Conservation (phyloP, 2,797 vertebrate genomes). For the Rhodeus uyekii region DNA sequence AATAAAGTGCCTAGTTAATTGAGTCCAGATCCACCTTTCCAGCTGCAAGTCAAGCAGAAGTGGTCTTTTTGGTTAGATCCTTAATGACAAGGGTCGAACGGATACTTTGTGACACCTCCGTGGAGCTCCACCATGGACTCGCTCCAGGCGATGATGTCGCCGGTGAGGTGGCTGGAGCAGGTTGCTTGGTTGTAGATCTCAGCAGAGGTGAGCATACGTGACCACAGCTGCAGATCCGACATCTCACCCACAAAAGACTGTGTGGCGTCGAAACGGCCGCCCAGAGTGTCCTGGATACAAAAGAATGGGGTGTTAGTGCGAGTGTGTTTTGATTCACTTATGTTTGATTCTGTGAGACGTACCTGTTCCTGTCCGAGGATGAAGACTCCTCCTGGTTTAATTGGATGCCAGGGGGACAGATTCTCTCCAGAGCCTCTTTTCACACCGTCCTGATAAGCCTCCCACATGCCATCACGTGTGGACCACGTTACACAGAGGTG, state of each 20-base stretch:
- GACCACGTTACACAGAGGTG: constrained; percentile 86
- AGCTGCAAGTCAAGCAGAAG: constrained; percentile 5
- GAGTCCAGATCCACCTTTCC: constrained; percentile 14
- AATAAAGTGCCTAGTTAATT: constrained; percentile 54
- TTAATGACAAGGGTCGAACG: constrained; percentile 82
- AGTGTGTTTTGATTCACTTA: background rate
- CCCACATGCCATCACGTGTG: constrained; percentile 81
- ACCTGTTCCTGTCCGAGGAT: constrained; percentile 89
- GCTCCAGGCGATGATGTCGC: constrained; percentile 80
- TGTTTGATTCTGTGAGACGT: constrained; percentile 12
- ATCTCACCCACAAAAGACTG: constrained; percentile 85
- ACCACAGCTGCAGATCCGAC: constrained; percentile 85
- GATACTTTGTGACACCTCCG: constrained; percentile 78
- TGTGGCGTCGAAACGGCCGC: constrained; percentile 82
- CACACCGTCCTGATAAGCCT: constrained; percentile 78
- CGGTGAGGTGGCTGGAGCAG: constrained; percentile 71
- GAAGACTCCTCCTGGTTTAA: constrained; percentile 82
- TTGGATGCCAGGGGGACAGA: constrained; percentile 77
- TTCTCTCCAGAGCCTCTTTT: constrained; percentile 76
- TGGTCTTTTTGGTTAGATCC: constrained; percentile 5
- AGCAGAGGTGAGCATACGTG: constrained; percentile 74
- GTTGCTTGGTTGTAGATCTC: constrained; percentile 80
- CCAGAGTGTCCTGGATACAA: constrained; percentile 77
- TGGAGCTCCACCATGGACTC: constrained; percentile 80
- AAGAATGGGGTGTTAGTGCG: background rate